Evolutionary conservation across 2,888 invertebrate genomes (phyloP).

Genomic region (Clistopyga incitator): DNA sequence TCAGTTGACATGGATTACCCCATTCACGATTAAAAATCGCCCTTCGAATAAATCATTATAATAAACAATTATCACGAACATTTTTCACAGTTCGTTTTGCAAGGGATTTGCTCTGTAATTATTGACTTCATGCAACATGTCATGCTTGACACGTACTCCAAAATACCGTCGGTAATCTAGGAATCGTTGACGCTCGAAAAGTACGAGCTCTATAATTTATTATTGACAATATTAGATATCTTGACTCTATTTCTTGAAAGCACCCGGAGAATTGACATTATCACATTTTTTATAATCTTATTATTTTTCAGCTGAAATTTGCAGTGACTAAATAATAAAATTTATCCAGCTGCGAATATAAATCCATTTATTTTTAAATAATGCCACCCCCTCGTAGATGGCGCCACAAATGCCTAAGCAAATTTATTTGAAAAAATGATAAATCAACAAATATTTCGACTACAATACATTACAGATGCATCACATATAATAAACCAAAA

Average conservation of each 20-base stretch:
- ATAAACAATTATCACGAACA: background rate
- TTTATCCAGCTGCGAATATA: background rate
- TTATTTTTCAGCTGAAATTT: too few relatives aligned
- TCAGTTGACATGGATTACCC: slow-evolving; percentile 15
- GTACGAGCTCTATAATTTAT: background rate
- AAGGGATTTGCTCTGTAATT: slow-evolving; percentile 8
- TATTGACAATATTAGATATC: background rate
- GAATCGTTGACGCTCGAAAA: background rate
- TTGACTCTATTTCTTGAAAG: background rate
- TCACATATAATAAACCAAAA: too few relatives aligned
- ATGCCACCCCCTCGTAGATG: background rate
- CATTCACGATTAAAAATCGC: slow-evolving; percentile 23
- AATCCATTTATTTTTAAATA: too few relatives aligned
- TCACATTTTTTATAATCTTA: background rate
- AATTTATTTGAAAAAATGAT: too few relatives aligned
- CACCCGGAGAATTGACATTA: too few relatives aligned
- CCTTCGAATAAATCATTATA: slow-evolving; percentile 1
- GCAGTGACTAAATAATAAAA: background rate
- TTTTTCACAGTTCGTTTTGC: slow-evolving; percentile 1
- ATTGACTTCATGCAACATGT: background rate
- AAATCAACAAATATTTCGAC: too few relatives aligned
- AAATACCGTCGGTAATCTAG: slow-evolving; percentile 1
- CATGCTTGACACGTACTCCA: background rate
- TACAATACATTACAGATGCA: too few relatives aligned
- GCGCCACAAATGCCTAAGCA: background rate